Base-by-base conservation (phyloP, 1,140 invertebrate species). In the Magallana gigas region DNA sequence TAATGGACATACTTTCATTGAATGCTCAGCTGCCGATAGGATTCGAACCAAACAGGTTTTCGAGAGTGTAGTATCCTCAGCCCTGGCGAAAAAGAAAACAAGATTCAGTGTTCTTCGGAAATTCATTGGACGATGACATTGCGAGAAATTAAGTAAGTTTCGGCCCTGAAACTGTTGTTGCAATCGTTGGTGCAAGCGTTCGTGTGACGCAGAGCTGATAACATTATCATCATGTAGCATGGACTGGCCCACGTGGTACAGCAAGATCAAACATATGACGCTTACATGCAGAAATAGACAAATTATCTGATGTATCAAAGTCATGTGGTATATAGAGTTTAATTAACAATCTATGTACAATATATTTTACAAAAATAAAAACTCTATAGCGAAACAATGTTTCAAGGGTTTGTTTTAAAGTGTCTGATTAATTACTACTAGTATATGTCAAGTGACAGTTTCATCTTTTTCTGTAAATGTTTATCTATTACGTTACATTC, bases 1-100 rank as follows among this genome's bases (percentile, higher is more conserved):
- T 89, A 97, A 97, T 59, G 98, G 98, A 2, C 98, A 99, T 11
- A 96, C 96, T 89, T 99, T 98, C 93, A 96, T 98, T 18, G 98
- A 99, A 94, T 98, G 98, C 87, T 98, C 98, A 1, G 97, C 98
- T 3, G 96, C 98, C 90, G 98, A 97, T 29, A 98, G 99, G 93
- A 96, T 96, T 92, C 97, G 98, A 93, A 95, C 98, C 81, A 98
- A 99, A 95, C 97, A 98, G 91, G 97, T 98, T 5, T 98, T 98
- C 92, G 97, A 98, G 93, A 96, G 97, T 90, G 97, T 97, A 85
- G 97, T 98, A 88, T 96, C 97, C 89, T 96, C 96, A 88, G 97
- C 96, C 9, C 94, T 98, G 18, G 91, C 92, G 82, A 90, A 89
- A 60, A 90, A 89, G 85, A 92, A 92, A 87, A 88, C 88, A 85